Percentiles rank a stretch among this genome's conserved stretches.
phyloP scores from a whole-genome alignment of 2,113 vertebrate species.

The Todiramphus saurophagus region DNA sequence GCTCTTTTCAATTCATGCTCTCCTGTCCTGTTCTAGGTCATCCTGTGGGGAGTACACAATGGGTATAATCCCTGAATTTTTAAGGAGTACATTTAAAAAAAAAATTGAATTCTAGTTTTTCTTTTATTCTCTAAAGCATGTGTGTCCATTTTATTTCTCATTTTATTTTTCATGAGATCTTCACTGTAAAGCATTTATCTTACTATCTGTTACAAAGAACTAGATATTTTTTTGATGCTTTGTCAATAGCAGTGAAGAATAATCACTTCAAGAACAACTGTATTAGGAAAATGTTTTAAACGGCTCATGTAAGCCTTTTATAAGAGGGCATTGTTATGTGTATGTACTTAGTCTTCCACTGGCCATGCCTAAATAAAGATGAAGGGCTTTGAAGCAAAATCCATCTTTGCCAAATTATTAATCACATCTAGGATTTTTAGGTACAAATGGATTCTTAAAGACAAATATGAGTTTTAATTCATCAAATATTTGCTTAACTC shows the following conservation, averaged over 20 bases:
- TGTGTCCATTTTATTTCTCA: neutral
- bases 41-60: neutral
- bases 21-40: neutral
- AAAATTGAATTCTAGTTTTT: neutral
- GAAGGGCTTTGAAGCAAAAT: neutral
- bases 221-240: neutral
- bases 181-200: neutral
- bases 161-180: neutral
- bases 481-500: neutral
- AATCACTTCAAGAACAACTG: neutral
- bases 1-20: neutral
- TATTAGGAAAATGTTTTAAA: neutral
- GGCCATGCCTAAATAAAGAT: neutral
- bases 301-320: neutral
- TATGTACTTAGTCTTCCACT: neutral
- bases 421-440: neutral
- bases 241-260: neutral
- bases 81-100: fast-evolving
- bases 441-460: neutral
- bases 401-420: neutral
- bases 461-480: neutral
- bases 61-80: neutral
- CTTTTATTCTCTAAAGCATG: neutral
- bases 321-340: neutral
- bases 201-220: neutral